Base-by-base conservation (phyloP, 2,113 vertebrate species). In the Otolemur garnettii region DNA sequence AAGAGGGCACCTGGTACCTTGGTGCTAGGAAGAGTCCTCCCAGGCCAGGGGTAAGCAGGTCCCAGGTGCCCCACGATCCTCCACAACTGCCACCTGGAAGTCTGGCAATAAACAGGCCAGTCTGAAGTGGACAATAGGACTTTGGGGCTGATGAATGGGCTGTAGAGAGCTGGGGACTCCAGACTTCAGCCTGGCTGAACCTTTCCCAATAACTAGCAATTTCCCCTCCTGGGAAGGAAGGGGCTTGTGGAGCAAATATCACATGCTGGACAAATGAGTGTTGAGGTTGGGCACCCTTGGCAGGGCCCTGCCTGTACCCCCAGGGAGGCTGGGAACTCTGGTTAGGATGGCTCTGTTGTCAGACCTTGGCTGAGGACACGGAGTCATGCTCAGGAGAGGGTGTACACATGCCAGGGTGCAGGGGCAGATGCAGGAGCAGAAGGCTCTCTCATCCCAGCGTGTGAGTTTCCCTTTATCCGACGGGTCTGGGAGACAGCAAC, bases 321-420 rank as follows among this genome's bases (percentile, higher is more conserved):
- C 1, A 7, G 33, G 24, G 35, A 75, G 17, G 55, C 28, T 26
- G n/a, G 50, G 55, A 55, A 33, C 30, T 7, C 88, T 57, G 19
- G 0, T 13, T 2, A 28, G 17, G 55, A 8, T 38, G 42, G 55
- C 62, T 38, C 38, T 0, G 5, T 57, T 9, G 62, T 45, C 66
- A 26, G 22, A 1, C 53, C 21, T 13, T 7, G 3, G 1, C 18
- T 26, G 1, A 5, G n/a, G 21, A 15, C 59, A 18, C 35, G 24
- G 74, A 0, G 0, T 64, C 2, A 1, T 33, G 38, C 42, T 17
- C n/a, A 26, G 75, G 17, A 14, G 57, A 30, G 9, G 13, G 33
- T 17, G 17, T 14, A 0, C 0, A 2, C 62, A 0, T 45, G 30
- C 30, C 14, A 3, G 18, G 60, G n/a, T 19, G 18, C 57, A 6